Base-by-base conservation (phyloP, 1,140 invertebrate genomes). In the Neotoxoptera formosana region DNA sequence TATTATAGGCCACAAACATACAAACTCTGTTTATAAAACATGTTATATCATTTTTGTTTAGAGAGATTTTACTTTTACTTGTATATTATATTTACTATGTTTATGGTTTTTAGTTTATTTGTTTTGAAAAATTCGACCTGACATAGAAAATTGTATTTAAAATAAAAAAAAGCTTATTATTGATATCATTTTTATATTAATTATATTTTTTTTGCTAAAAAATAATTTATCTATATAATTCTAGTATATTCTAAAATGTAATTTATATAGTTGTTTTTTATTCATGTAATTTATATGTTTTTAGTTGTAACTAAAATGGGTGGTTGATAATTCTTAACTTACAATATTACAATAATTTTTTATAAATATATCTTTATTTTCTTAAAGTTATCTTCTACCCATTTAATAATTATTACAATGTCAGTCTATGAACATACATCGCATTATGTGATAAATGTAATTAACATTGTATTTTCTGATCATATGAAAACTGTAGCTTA, bases 401-500 rank as follows among this genome's bases (percentile, higher is more conserved):
- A 67, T 90, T 14, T 23, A 90, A 90, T 45, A 67, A n/a, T 45
- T 45, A n/a, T 67, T 20, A 45, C 17, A n/a, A n/a, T 20, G 8
- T 60, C 51, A 45, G 2, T 36, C 34, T 36, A 53, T 41, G 23
- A 51, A 88, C 23, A 90, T 45, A 53, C 23, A 90, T 67, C 14
- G 51, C 25, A 60, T 67, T 90, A 45, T 90, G 89, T 90, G n/a
- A 60, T 90, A 60, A 25, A 56, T 36, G 34, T 1, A 89, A 56
- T 56, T 41, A 14, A 90, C 14, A 90, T 90, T 90, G 53, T 90
- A 90, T 90, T 67, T 90, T 90, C 56, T 90, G 53, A 90, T 90
- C 36, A 67, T 67, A 45, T 8, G 30, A 17, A 48, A 45, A 90
- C n/a, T n/a, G 45, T 90, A 56, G 51, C 17, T 56, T 41, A 60